Conservation (phyloP, 2,797 vertebrate species). For the Centroberyx gerrardi region DNA sequence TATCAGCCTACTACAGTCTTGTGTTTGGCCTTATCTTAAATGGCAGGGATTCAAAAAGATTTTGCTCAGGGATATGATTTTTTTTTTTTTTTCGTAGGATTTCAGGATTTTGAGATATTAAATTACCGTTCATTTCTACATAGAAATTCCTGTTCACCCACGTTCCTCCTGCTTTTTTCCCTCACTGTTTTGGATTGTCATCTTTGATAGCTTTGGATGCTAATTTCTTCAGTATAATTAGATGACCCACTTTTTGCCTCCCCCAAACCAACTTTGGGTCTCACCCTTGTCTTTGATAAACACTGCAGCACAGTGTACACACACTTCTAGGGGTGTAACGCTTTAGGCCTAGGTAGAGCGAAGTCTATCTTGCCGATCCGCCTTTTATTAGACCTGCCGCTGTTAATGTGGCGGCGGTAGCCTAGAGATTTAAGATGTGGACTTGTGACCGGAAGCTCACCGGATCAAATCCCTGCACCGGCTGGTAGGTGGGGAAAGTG, state of each 20-base stretch:
- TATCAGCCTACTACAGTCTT: slow-evolving; percentile 7
- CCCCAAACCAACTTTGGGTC: slow-evolving; percentile 16
- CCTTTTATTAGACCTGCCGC: slow-evolving; percentile 71
- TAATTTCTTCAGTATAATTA: slow-evolving; percentile 29
- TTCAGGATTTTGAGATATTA: neutral
- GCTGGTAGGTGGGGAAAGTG: slow-evolving; percentile 40
- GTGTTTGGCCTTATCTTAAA: neutral
- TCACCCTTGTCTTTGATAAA: slow-evolving; percentile 38
- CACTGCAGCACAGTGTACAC: slow-evolving; percentile 33
- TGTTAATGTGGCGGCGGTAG: slow-evolving; percentile 41
- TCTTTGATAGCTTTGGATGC: slow-evolving; percentile 30
- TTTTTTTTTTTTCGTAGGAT: neutral
- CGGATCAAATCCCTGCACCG: slow-evolving; percentile 5
- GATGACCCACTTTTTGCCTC: slow-evolving; percentile 12
- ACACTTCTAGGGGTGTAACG: slow-evolving; percentile 44
- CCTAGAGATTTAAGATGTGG: slow-evolving; percentile 38
- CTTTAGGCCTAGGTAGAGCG: slow-evolving; percentile 11
- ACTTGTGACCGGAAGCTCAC: slow-evolving; percentile 33
- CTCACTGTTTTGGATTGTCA: slow-evolving; percentile 4
- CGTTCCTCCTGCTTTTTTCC: neutral
- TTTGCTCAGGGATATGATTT: slow-evolving; percentile 7
- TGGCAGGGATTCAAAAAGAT: neutral
- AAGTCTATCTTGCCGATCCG: slow-evolving; percentile 64
- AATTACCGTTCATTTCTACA: slow-evolving; percentile 12
- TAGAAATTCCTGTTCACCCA: neutral